Conservation (phyloP, 2,888 invertebrate species). For the Schrankia costaestrigalis region DNA sequence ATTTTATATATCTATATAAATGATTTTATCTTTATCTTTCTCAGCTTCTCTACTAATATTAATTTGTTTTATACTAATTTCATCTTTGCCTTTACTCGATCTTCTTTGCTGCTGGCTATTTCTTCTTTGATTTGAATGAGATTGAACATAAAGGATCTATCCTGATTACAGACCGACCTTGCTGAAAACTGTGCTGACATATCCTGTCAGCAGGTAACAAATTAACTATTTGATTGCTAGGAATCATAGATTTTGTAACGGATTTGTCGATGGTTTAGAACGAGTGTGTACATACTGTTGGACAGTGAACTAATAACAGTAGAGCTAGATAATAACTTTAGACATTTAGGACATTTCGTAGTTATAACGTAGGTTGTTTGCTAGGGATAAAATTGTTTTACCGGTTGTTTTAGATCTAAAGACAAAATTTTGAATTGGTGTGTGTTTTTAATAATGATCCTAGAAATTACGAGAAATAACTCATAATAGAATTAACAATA, state of each 20-base stretch:
- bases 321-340: conserved; percentile 52
- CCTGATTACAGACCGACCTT: conserved; percentile 78
- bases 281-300: conserved; percentile 37
- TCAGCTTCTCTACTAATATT: conserved; percentile 23
- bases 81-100: conserved; percentile 28
- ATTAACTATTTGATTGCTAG: conserved; percentile 66
- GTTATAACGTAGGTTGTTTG: conserved; percentile 36
- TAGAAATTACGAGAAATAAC: conserved; percentile 23
- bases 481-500: too few relatives aligned
- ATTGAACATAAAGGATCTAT: conserved; percentile 60
- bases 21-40: conserved; percentile 10
- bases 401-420: conserved; percentile 43
- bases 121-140: conserved; percentile 32
- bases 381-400: conserved; percentile 41
- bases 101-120: conserved; percentile 36
- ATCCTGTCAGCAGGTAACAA: conserved; percentile 79
- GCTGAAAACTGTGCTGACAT: conserved; percentile 80
- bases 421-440: conserved; percentile 22
- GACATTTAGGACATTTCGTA: conserved; percentile 46
- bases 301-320: conserved; percentile 36
- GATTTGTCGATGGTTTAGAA: conserved; percentile 48
- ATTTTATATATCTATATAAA: conserved; percentile 20
- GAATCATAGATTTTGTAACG: conserved; percentile 59
- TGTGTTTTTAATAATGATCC: conserved; percentile 19
- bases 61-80: conserved; percentile 25